Percentiles rank a stretch among this genome's conserved stretches.
Conservation (phyloP, 2,113 vertebrate species). For the Manacus vitellinus region DNA sequence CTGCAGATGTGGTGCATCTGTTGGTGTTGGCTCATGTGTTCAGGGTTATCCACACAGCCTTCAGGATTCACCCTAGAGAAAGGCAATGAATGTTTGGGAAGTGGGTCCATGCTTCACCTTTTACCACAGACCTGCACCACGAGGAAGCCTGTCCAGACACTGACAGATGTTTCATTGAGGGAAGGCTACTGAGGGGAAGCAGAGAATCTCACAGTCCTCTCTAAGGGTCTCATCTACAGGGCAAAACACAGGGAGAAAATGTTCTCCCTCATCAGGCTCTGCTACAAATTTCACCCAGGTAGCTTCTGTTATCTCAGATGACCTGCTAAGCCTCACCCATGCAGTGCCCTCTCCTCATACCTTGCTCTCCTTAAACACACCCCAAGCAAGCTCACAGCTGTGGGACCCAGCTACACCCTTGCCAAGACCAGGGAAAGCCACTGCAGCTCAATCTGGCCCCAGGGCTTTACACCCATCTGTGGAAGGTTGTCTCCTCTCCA, state of each 20-base stretch:
- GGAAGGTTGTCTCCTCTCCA: background rate
- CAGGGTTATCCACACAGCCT: background rate
- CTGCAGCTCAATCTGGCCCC: background rate
- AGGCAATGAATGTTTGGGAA: background rate
- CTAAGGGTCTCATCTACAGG: background rate
- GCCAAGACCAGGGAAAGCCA: background rate
- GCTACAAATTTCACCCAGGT: background rate
- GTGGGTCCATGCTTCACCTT: background rate
- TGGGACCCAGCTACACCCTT: background rate
- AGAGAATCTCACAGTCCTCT: background rate
- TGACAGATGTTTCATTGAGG: background rate
- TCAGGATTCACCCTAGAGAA: background rate
- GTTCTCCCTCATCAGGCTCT: background rate
- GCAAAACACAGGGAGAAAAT: background rate
- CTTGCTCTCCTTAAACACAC: background rate
- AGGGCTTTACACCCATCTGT: background rate
- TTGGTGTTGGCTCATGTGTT: background rate
- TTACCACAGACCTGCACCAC: background rate
- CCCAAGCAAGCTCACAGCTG: background rate
- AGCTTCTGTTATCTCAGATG: background rate
- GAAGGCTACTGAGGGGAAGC: background rate
- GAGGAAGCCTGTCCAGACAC: background rate
- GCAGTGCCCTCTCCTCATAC: background rate
- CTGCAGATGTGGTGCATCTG: background rate
- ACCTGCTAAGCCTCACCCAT: background rate